Base-by-base conservation (phyloP, 2,797 vertebrate species). In the Poliocrania exsul region DNA sequence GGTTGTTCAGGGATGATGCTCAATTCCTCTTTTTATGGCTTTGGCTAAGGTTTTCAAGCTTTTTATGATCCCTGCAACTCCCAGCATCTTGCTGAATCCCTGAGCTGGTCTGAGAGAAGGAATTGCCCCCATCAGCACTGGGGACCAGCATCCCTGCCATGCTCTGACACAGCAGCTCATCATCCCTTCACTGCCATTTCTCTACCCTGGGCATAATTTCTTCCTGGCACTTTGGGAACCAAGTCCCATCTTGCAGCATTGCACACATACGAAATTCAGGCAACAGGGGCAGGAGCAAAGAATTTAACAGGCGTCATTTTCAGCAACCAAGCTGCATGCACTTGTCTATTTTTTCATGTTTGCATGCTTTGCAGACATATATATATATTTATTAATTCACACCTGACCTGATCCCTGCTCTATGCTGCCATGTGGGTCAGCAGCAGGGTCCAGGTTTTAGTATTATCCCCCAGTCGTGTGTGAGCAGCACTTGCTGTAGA, bases 271-370 rank as follows among this genome's bases (percentile, higher is more conserved):
- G 65, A 64, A 67, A 42, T n/a, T 49, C 53, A 37, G 15, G 1
- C 24, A 20, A 18, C 0, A 1, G 1, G 25, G 69, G 40, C 0
- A 1, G 1, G 28, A 80, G 49, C 50, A n/a, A 28, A 66, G 57
- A 15, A 33, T n/a, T 57, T 4, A 14, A 17, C 72, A 56, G 31
- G 44, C 66, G 11, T 8, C 1, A 7, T 54, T 93, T 51, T 7
- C 67, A 66, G 80, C 9, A 11, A 4, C 4, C 10, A 13, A 54
- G 19, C 23, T 88, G 56, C 35, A 7, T 1, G 6, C 44, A 3
- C 25, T 24, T 11, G 37, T 58, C 49, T 35, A 6, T 24, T 35
- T 64, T 42, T 54, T 44, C 50, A 3, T 29, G 56, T 16, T 9
- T 47, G 35, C 51, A 29, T 29, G 15, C 77, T 53, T 66, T 33